Percentiles rank a stretch among this genome's conserved stretches.
These are phyloP conservation scores for Premnoplex brunnescens DNA, from an alignment of 2,797 vertebrate species.

Conservation along the genomic window DNA sequence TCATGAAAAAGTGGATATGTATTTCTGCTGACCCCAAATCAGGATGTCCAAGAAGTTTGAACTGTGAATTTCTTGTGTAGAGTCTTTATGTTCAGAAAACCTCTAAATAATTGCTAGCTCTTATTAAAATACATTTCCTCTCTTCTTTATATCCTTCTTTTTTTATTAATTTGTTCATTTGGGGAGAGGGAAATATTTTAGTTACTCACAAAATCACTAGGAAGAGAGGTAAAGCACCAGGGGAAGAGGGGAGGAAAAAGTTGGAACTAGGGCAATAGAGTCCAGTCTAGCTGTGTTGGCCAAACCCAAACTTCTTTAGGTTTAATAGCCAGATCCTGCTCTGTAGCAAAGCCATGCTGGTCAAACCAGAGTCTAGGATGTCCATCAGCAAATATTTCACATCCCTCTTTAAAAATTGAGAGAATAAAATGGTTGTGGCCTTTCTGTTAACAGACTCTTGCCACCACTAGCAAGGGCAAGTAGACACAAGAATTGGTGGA, in stretches of 20 bases:
- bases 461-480: background rate
- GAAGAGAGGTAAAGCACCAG: background rate
- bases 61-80: background rate
- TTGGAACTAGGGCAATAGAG: background rate
- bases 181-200: rapidly evolving
- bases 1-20: background rate
- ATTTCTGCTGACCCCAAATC: background rate
- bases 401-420: background rate
- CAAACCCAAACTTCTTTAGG: background rate
- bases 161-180: background rate
- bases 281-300: too few relatives aligned
- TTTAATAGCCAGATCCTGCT: background rate
- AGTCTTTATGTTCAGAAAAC: background rate
- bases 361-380: background rate
- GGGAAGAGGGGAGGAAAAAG: background rate
- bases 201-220: background rate
- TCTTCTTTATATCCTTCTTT: background rate
- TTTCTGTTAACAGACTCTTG: background rate
- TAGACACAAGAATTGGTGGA: background rate
- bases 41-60: background rate
- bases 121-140: background rate
- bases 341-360: background rate
- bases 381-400: background rate
- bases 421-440: background rate
- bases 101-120: background rate